These are phyloP conservation scores for Petrocephalus microphthalmus DNA, from an alignment of 2,113 vertebrate genomes.

Conservation along the genomic window DNA sequence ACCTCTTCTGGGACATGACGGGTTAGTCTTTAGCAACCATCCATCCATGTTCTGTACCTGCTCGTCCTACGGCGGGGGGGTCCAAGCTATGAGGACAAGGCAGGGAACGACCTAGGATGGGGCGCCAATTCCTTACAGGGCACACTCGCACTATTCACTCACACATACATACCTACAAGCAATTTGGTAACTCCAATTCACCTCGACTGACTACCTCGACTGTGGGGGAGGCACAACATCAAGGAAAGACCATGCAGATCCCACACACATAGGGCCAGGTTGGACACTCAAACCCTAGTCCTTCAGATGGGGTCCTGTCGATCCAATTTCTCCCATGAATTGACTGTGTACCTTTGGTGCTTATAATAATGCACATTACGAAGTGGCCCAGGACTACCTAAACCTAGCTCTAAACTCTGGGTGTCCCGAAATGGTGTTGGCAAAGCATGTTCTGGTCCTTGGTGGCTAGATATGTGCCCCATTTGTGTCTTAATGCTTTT, in stretches of 20 bases:
- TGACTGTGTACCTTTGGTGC: background rate
- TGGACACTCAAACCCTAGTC: background rate
- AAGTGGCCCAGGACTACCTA: background rate
- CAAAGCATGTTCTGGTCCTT: background rate
- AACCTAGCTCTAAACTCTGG: background rate
- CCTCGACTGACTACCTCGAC: no score
- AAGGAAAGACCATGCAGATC: background rate
- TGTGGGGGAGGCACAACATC: no score
- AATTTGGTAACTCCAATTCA: background rate
- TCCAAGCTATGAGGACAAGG: background rate
- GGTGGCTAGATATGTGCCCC: background rate
- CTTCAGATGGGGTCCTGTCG: background rate
- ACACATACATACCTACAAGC: background rate
- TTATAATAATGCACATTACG: background rate
- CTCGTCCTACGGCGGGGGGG: background rate
- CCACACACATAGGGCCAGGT: background rate
- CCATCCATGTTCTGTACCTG: background rate
- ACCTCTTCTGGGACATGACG: background rate
- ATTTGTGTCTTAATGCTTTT: background rate
- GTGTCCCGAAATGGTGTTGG: background rate
- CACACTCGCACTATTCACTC: background rate
- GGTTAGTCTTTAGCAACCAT: background rate
- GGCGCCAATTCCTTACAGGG: background rate
- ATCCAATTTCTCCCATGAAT: background rate
- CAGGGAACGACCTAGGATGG: background rate